Evolutionary conservation across 1,140 invertebrate species (phyloP), one percentile per base, ranked within the genome.

Genomic region (Gryllus bimaculatus): DNA sequence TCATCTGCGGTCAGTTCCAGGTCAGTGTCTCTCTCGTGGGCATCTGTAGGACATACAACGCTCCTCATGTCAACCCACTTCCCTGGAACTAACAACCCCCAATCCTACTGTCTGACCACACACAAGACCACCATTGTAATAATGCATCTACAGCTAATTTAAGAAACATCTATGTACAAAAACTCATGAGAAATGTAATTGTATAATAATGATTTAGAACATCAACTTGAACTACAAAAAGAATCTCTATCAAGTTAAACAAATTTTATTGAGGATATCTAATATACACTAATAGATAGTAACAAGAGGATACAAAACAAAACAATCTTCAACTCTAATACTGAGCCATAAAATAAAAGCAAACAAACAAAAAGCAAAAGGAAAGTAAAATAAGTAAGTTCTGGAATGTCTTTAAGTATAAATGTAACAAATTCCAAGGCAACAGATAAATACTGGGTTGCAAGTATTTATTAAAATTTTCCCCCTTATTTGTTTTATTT

Each of bases 1-100:
- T 93, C 91, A 86, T 95, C 94, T 79, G 87, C 85, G 18, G 81
- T 82, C n/a, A 82, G 74, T 47, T 82, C 79, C 26, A 80, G 75
- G 66, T 82, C 81, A 48, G 80, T 79, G 78, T 90, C 89, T 48
- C 86, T 87, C 82, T 89, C 89, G 83, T 88, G 87, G 81, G 85
- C 85, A 85, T 88, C 87, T 87, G 85, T 82, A 79, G 78, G 47
- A 49, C 66, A 8, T 47, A 10, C 48, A 48, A 49, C 73, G 49
- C 78, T 73, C 73, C 26, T 21, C 73, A 79, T 75, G 78, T 79
- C 73, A 79, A 75, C 78, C 54, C 54, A 66, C 54, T 66, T 66
- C 54, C 54, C 54, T 66, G 54, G 54, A 66, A 66, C 54, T 66
- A 66, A 66, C 54, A 66, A 66, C 78, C 78, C 78, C 73, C 13